These are phyloP conservation scores for Sylvia borin DNA, from an alignment of 2,797 vertebrate genomes.

Conservation along the genomic window DNA sequence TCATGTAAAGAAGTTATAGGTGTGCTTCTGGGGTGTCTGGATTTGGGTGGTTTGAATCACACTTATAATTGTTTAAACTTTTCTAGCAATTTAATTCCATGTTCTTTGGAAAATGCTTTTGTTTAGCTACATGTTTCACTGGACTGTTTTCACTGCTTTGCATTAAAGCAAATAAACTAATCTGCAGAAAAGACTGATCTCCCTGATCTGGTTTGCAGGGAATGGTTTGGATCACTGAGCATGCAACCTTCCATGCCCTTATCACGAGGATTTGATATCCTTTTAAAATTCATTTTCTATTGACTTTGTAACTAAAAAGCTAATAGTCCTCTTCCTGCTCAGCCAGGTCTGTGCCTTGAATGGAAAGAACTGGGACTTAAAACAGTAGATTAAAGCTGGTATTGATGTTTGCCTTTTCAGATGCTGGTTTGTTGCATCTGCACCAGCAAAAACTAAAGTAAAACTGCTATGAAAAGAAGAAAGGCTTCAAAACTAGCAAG, in stretches of 20 bases:
- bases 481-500: background rate
- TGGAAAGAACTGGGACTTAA: constrained; percentile 4
- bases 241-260: constrained; percentile 28
- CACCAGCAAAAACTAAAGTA: background rate
- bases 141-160: constrained; percentile 16
- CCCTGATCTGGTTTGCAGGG: constrained; percentile 42
- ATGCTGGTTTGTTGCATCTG: background rate
- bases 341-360: background rate
- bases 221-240: constrained; percentile 18
- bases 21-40: background rate
- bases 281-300: constrained; percentile 59
- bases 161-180: constrained; percentile 56
- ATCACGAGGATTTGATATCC: constrained; percentile 39
- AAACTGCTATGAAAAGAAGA: background rate
- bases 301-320: constrained; percentile 46
- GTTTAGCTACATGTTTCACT: background rate
- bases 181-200: constrained; percentile 30
- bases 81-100: background rate
- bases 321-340: constrained; percentile 36
- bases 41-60: constrained; percentile 6
- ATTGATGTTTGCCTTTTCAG: constrained; percentile 4
- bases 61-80: background rate
- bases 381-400: constrained; percentile 11
- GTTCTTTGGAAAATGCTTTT: background rate
- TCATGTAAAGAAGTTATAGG: background rate